These are phyloP conservation scores for Clusia tigrina DNA, from an alignment of 2,888 invertebrate genomes.

Conservation along the genomic window DNA sequence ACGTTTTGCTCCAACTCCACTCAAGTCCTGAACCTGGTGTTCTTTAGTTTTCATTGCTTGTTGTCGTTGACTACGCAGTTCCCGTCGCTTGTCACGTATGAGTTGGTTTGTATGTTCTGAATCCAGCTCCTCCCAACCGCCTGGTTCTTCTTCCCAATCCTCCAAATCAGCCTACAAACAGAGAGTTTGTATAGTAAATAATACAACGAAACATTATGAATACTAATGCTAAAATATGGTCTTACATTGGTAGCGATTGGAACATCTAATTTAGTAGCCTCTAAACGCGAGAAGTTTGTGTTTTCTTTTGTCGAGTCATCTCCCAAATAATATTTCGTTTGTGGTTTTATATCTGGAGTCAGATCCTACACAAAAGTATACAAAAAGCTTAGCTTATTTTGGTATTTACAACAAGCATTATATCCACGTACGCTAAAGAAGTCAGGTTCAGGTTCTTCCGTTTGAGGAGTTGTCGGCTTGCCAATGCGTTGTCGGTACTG, in stretches of 20 bases:
- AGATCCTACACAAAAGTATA: conserved; percentile 65
- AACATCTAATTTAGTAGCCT: conserved; percentile 64
- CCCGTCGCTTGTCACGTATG: conserved; percentile 62
- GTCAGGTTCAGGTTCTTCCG: conserved; percentile 66
- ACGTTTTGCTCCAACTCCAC: conserved; percentile 24
- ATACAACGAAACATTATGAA: background rate
- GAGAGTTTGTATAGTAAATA: background rate
- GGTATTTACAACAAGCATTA: background rate
- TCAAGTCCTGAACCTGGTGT: conserved; percentile 21
- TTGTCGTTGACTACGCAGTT: conserved; percentile 59
- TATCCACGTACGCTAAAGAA: conserved; percentile 67
- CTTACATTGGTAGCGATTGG: conserved; percentile 63
- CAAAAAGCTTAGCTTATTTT: background rate
- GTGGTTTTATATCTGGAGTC: conserved; percentile 70
- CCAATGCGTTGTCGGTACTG: conserved; percentile 68
- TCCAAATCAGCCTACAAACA: conserved; percentile 65
- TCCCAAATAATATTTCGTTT: conserved; percentile 68
- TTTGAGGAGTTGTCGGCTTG: conserved; percentile 62
- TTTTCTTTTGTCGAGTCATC: conserved; percentile 49
- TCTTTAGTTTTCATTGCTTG: conserved; percentile 33
- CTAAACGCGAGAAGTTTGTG: conserved; percentile 64
- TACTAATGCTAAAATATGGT: background rate
- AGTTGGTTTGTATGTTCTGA: conserved; percentile 61
- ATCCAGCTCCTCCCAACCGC: conserved; percentile 67
- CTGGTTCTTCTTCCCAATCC: conserved; percentile 67